Conservation (phyloP, 2,113 vertebrate genomes). For the Oryzias javanicus region DNA sequence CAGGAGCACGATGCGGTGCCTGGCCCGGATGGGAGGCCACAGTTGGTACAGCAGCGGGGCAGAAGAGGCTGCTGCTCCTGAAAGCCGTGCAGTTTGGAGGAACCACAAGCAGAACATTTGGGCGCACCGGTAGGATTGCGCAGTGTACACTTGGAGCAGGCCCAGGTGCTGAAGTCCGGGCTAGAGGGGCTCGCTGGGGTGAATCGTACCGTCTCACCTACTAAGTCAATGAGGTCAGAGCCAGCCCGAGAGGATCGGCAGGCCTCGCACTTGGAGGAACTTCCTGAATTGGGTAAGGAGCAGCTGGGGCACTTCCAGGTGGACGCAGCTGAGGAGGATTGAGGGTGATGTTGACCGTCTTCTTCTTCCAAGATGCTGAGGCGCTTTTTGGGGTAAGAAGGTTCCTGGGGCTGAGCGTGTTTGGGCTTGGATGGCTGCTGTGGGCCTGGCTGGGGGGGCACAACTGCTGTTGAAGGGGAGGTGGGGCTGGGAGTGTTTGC, state of each 20-base stretch:
- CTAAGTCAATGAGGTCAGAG: constrained; percentile 85
- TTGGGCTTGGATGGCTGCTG: constrained; percentile 69
- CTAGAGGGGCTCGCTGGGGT: constrained; percentile 92
- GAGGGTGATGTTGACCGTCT: constrained; percentile 55
- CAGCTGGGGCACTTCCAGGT: constrained; percentile 86
- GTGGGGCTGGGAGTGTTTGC: constrained; percentile 69
- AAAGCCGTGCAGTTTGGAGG: constrained; percentile 95
- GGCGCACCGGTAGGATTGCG: constrained; percentile 85
- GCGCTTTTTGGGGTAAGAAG: constrained; percentile 81
- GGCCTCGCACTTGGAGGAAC: constrained; percentile 75
- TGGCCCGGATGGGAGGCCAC: constrained; percentile 59
- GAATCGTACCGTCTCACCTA: constrained; percentile 88
- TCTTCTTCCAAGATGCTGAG: constrained; percentile 90
- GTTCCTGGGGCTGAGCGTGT: constrained; percentile 73
- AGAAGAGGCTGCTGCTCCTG: constrained; percentile 76
- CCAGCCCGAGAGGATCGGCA: constrained; percentile 72
- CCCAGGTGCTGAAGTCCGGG: constrained; percentile 94
- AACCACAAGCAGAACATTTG: constrained; percentile 88
- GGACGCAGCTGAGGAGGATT: constrained; percentile 44
- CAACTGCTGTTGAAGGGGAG: constrained; percentile 63
- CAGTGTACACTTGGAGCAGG: constrained; percentile 92
- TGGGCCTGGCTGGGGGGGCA: constrained; percentile 62
- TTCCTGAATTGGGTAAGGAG: constrained; percentile 64
- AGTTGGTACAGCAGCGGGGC: constrained; percentile 76
- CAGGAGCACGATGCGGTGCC: constrained; percentile 58